Base-by-base conservation (phyloP, 2,797 vertebrate genomes). In the Zenarchopterus dispar region DNA sequence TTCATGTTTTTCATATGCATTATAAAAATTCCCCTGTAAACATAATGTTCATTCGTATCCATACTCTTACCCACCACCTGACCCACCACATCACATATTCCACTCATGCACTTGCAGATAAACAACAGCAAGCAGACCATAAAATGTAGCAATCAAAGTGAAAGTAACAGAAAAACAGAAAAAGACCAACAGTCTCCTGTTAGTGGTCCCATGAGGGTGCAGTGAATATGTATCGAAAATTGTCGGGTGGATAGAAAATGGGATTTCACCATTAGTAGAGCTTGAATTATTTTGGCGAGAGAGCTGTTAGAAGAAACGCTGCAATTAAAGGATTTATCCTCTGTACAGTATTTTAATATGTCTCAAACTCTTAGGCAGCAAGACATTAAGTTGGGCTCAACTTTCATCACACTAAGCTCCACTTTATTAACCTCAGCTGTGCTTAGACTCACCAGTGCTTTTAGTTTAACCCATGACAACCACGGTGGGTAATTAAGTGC, bases 121-220 rank as follows among this genome's bases (percentile, higher is more conserved):
- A 64, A 56, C 42, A 66, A 75, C 75, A 63, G 53, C 44, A 74
- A 56, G 46, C 59, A 56, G 42, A 61, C 63, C 59, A 53, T 72
- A 52, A 78, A 75, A 67, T 73, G n/a, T 11, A 22, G 54, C 62
- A 64, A 67, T 73, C 41, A 72, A 67, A 74, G 46, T 23, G 57
- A 67, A 72, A 62, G 55, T 26, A 44, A 5, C 3, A 24, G 33
- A 22, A 7, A 53, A 55, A 58, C 19, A 70, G 31, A 45, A 28
- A 3, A 52, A 44, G 48, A 51, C 18, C 48, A 58, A 49, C 24
- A 60, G 45, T 54, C 16, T 36, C 49, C 39, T 6, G 53, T 75
- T 73, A 68, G 48, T 39, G 31, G 33, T 67, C 64, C 64, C 73
- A 56, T 11, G 33, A 62, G 71, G 43, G 48, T 48, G 43, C 41